These are phyloP conservation scores for Glaucidium brasilianum DNA, from an alignment of 2,113 vertebrate species.

Conservation along the genomic window DNA sequence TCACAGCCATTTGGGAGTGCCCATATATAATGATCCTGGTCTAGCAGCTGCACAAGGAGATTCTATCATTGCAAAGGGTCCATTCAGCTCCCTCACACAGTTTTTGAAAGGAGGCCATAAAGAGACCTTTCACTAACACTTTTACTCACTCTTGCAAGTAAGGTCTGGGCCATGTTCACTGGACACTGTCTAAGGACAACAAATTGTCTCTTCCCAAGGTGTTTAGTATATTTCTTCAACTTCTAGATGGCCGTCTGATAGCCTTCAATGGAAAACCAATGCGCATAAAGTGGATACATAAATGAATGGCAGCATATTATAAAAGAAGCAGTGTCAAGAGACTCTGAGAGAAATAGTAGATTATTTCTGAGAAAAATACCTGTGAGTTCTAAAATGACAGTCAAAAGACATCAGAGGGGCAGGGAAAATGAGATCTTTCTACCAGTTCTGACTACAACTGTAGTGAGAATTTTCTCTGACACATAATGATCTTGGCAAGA, in stretches of 20 bases:
- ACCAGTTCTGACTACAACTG: background rate
- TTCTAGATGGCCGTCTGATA: background rate
- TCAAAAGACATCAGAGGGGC: background rate
- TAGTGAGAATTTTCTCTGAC: background rate
- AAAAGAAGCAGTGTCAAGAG: background rate
- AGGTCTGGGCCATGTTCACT: background rate
- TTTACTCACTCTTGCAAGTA: background rate
- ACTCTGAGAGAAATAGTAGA: background rate
- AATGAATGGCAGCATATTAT: background rate
- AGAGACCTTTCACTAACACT: background rate
- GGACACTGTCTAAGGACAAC: background rate
- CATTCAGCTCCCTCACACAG: background rate
- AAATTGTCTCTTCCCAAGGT: background rate
- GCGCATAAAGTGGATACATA: background rate
- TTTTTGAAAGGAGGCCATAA: background rate
- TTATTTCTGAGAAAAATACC: background rate
- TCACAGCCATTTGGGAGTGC: background rate
- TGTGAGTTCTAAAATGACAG: background rate
- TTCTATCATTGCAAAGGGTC: background rate
- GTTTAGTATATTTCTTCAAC: background rate
- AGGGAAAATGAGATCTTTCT: background rate
- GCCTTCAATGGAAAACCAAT: background rate
- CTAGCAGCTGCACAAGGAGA: background rate
- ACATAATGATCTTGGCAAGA: background rate
- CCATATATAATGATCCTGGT: background rate